Evolutionary conservation across 2,888 invertebrate genomes (phyloP).

Genomic region (Caenorhabditis auriculariae): DNA sequence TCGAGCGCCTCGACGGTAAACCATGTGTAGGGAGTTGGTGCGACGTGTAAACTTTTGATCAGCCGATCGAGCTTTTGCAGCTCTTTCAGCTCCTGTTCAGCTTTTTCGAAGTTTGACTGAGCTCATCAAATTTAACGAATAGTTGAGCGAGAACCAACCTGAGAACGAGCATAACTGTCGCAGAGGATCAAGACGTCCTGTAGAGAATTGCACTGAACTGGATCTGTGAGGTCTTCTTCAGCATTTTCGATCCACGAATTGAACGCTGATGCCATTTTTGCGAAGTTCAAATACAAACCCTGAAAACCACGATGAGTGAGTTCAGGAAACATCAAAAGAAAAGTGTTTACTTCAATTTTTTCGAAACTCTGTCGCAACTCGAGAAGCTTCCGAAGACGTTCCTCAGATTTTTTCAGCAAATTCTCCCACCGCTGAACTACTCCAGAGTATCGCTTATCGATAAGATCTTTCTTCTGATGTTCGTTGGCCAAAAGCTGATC

Average conservation of each 20-base stretch:
- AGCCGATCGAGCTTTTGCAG: conserved; percentile 91
- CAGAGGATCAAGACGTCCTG: conserved; percentile 90
- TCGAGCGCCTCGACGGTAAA: conserved; percentile 90
- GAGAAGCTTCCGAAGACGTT: conserved; percentile 85
- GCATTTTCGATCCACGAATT: conserved; percentile 99
- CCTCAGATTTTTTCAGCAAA: conserved; percentile 85
- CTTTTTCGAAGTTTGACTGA: conserved; percentile 68
- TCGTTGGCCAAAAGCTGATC: conserved; percentile 84
- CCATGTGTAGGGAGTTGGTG: conserved; percentile 98
- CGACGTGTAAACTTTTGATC: conserved; percentile 98
- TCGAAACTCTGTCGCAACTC: conserved; percentile 97
- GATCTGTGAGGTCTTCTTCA: conserved; percentile 98
- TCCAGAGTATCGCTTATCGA: conserved; percentile 87
- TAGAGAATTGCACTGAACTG: conserved; percentile 95
- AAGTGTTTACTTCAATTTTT: conserved; percentile 80
- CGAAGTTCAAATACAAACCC: conserved; percentile 95
- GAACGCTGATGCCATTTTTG: conserved; percentile 99
- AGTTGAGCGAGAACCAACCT: conserved; percentile 66
- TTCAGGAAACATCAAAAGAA: too few relatives aligned
- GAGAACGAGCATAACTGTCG: conserved; percentile 81
- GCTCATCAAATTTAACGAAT: too few relatives aligned
- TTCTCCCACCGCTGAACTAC: conserved; percentile 95
- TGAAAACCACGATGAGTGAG: too few relatives aligned
- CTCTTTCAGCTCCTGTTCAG: conserved; percentile 96
- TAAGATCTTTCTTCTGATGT: conserved; percentile 89